Evolutionary conservation across 2,888 invertebrate genomes (phyloP).

Genomic region (Cremastinae sp.): DNA sequence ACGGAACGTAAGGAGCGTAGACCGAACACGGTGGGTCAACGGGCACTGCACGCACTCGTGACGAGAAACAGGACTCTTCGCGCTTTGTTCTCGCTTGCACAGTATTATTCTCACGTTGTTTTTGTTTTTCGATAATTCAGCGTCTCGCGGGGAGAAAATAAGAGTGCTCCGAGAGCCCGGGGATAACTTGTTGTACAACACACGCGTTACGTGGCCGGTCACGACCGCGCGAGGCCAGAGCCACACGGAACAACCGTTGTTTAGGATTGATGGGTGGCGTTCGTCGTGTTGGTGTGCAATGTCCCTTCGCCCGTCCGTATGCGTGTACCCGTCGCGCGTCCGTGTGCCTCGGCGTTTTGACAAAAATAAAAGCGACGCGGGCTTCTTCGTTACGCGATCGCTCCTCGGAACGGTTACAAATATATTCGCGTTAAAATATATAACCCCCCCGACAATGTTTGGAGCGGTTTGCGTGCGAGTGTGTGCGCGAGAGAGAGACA

Average conservation of each 20-base stretch:
- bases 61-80: neutral
- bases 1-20: too few species aligned
- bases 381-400: slow-evolving; percentile 24
- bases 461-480: too few species aligned
- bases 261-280: slow-evolving; percentile 40
- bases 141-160: neutral
- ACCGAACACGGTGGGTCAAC: too few species aligned
- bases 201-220: slow-evolving; percentile 61
- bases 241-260: slow-evolving; percentile 49
- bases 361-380: slow-evolving; percentile 9
- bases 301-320: neutral
- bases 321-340: neutral
- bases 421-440: slow-evolving; percentile 47
- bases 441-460: slow-evolving; percentile 1
- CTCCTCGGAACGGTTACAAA: slow-evolving; percentile 9
- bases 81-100: neutral
- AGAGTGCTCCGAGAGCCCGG: slow-evolving; percentile 21
- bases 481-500: slow-evolving; percentile 41
- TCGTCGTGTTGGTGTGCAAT: slow-evolving; percentile 17
- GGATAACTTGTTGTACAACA: slow-evolving; percentile 51
- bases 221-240: slow-evolving; percentile 56
- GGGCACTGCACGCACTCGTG: neutral
- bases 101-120: slow-evolving; percentile 1
- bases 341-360: slow-evolving; percentile 10
- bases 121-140: neutral